Conservation (phyloP, 2,797 vertebrate genomes). For the Melanotaenia maccullochi region DNA sequence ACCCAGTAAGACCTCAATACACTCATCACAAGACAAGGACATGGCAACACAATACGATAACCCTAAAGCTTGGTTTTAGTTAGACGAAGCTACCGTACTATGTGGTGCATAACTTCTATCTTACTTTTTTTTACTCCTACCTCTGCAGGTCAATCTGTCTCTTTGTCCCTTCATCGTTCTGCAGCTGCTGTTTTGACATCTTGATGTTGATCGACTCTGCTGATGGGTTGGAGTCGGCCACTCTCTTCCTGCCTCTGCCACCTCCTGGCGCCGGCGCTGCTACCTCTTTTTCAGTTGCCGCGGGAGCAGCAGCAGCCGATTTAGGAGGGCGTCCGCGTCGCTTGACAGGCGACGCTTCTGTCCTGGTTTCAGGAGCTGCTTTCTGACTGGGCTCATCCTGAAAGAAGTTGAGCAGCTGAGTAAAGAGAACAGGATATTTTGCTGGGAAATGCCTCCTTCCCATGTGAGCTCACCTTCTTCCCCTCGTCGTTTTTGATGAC, state of each 20-base stretch:
- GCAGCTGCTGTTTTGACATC: constrained; percentile 94
- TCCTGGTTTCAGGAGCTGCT: constrained; percentile 84
- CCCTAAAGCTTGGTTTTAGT: neutral
- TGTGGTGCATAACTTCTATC: neutral
- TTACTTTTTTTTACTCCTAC: constrained; percentile 72
- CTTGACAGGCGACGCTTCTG: constrained; percentile 85
- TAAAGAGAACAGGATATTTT: neutral
- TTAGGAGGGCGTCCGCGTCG: constrained; percentile 95
- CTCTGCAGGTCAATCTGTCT: constrained; percentile 98
- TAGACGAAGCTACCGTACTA: neutral
- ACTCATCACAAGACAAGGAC: no score
- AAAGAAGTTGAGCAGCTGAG: neutral
- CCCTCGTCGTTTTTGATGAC: constrained; percentile 89
- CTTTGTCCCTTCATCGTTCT: constrained; percentile 91
- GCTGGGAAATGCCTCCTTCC: neutral
- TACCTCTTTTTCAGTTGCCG: constrained; percentile 81
- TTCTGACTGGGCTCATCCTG: constrained; percentile 91
- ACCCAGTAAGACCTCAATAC: no score
- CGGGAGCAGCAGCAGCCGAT: constrained; percentile 71
- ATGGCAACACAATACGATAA: neutral
- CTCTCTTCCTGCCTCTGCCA: constrained; percentile 92
- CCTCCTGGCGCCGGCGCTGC: constrained; percentile 80
- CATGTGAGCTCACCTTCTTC: constrained; percentile 74
- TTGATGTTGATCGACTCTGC: constrained; percentile 92
- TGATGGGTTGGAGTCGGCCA: constrained; percentile 82